Conservation (phyloP, 2,113 vertebrate genomes). For the Rhinopomastus cyanomelas region DNA sequence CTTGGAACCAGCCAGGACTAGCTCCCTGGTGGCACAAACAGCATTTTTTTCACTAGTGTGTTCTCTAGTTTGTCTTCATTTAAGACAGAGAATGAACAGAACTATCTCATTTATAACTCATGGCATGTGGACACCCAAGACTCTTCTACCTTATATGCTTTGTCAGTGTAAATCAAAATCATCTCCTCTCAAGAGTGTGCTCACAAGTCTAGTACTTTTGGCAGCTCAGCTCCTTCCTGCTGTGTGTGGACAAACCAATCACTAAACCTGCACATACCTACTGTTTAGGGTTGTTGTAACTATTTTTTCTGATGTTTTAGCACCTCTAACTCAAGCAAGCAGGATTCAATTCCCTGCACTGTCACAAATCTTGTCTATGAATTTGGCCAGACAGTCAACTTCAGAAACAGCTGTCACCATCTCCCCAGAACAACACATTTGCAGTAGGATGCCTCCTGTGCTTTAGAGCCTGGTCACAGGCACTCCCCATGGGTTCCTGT, state of each 20-base stretch:
- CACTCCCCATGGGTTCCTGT: fast-evolving
- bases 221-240: background rate
- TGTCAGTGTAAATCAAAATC: background rate
- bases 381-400: background rate
- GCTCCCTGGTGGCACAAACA: background rate
- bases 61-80: background rate
- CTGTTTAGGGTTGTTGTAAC: background rate
- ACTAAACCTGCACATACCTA: background rate
- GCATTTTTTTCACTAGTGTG: background rate
- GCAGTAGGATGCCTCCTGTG: fast-evolving
- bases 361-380: background rate
- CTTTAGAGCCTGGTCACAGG: background rate
- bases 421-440: background rate
- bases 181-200: background rate
- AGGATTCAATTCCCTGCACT: background rate
- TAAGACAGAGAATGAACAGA: conserved; percentile 3
- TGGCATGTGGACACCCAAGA: background rate
- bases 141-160: background rate
- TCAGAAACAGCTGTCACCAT: background rate
- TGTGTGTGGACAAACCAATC: background rate
- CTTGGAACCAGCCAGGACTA: background rate
- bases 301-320: background rate
- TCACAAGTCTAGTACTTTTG: background rate
- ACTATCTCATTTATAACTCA: background rate
- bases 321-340: background rate